Percentiles rank a stretch among this genome's conserved stretches.
Conservation (phyloP, 2,888 invertebrate species). For the Phyllotreta striolata region DNA sequence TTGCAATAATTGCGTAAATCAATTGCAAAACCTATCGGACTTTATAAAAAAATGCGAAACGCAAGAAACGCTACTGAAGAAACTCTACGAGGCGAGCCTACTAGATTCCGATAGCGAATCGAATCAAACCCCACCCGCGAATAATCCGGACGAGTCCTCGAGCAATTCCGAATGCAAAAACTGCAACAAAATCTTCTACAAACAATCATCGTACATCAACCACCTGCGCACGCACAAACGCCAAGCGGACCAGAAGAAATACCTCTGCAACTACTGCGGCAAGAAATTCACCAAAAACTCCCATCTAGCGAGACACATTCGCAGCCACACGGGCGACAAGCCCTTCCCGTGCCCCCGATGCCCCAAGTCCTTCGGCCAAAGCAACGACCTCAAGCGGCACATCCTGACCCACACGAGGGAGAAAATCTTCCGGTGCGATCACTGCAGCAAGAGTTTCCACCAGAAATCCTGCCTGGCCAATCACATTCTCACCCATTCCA, state of each 20-base stretch:
- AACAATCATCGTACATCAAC: constrained; percentile 34
- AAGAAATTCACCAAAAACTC: constrained; percentile 41
- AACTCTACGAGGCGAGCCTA: constrained; percentile 23
- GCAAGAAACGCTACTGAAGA: constrained; percentile 25
- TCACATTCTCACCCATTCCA: constrained; percentile 43
- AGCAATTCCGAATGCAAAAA: constrained; percentile 29
- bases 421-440: constrained; percentile 37
- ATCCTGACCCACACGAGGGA: constrained; percentile 40
- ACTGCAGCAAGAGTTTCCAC: constrained; percentile 40
- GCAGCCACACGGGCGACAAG: constrained; percentile 39
- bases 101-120: constrained; percentile 20
- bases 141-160: constrained; percentile 11
- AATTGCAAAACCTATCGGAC: constrained; percentile 26
- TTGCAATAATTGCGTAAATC: constrained; percentile 32
- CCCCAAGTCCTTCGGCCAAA: constrained; percentile 38
- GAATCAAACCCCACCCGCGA: constrained; percentile 12
- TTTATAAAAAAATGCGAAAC: constrained; percentile 34
- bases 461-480: constrained; percentile 42
- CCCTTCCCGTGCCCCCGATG: constrained; percentile 37
- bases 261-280: constrained; percentile 40
- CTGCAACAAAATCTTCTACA: constrained; percentile 36
- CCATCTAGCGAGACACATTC: constrained; percentile 38
- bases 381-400: constrained; percentile 41
- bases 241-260: constrained; percentile 35
- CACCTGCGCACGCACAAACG: constrained; percentile 35